Conservation (phyloP, 2,113 vertebrate genomes). For the Sylvia atricapilla region DNA sequence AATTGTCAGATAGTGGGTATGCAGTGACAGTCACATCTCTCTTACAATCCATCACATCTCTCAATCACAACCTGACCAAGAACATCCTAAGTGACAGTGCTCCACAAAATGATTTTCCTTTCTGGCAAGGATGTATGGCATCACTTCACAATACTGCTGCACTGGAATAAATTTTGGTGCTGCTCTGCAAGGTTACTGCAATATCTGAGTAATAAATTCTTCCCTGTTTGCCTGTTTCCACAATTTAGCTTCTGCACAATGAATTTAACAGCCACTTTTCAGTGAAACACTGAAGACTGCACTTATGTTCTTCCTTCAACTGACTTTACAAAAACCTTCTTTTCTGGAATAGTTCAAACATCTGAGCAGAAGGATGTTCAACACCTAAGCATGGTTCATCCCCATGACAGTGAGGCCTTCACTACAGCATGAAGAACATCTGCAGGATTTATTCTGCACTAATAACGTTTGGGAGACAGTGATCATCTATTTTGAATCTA, state of each 20-base stretch:
- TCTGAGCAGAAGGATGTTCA: neutral
- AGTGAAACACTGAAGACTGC: neutral
- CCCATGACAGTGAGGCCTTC: neutral
- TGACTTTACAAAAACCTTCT: neutral
- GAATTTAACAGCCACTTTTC: neutral
- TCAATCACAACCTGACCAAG: neutral
- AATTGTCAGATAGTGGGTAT: neutral
- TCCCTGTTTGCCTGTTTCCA: neutral
- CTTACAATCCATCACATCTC: neutral
- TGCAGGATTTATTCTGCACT: neutral
- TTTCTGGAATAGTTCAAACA: neutral
- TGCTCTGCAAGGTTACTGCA: neutral
- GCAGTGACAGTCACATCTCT: neutral
- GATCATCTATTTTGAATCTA: neutral
- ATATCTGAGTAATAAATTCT: neutral
- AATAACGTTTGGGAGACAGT: neutral
- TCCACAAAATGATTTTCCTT: neutral
- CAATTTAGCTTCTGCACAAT: neutral
- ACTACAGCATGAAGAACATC: neutral
- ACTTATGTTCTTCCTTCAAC: neutral
- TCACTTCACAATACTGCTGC: neutral
- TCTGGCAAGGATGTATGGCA: neutral
- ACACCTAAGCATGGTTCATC: neutral
- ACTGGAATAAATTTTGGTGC: neutral
- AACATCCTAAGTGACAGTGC: rapidly evolving